phyloP scores from a whole-genome alignment of 1,140 invertebrate genomes.

The Panulirus ornatus region DNA sequence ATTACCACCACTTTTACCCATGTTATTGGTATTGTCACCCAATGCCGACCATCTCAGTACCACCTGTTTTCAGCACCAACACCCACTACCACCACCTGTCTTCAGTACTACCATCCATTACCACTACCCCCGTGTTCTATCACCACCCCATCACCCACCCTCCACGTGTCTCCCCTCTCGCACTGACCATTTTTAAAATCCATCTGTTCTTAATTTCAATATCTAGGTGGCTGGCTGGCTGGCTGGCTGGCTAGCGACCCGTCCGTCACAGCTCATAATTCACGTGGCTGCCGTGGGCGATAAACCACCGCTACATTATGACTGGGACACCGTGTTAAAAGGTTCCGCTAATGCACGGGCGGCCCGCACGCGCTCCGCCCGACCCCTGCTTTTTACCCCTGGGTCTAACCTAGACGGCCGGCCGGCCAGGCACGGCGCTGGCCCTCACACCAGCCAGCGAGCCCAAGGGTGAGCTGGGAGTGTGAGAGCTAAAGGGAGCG shows the following conservation, averaged over 20 bases:
- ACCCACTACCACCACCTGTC: no score
- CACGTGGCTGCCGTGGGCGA: slow-evolving; percentile 9
- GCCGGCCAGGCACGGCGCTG: background rate
- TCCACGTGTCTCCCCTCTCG: no score
- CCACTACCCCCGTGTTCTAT: no score
- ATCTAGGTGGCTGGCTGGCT: background rate
- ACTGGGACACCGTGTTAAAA: slow-evolving; percentile 27
- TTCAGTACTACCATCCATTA: no score
- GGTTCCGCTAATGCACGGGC: slow-evolving; percentile 21
- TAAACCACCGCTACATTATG: slow-evolving; percentile 9
- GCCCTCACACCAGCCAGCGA: background rate
- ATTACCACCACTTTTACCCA: no score
- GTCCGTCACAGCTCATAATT: slow-evolving; percentile 23
- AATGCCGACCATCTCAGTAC: no score
- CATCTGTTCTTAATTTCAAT: slow-evolving; percentile 32
- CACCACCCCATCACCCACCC: no score
- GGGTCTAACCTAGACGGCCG: no score
- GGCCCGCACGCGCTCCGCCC: background rate
- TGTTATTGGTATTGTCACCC: no score
- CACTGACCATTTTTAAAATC: slow-evolving; percentile 24
- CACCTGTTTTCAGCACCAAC: no score
- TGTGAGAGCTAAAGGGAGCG: background rate
- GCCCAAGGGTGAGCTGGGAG: background rate
- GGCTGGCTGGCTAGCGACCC: no score
- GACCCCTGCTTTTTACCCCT: no score